phyloP scores from a whole-genome alignment of 2,113 vertebrate genomes.

The Tyrannus savana region DNA sequence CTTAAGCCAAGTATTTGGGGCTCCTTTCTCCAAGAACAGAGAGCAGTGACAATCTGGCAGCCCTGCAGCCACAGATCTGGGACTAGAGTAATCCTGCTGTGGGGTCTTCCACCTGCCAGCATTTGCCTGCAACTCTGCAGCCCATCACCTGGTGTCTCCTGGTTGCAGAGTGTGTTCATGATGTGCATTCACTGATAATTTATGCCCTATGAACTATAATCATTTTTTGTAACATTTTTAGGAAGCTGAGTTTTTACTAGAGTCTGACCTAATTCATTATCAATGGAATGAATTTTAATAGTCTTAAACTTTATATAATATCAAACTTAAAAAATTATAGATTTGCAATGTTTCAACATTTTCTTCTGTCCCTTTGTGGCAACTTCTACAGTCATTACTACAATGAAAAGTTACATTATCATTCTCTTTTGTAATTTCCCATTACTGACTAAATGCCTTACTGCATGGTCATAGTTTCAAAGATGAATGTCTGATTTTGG shows the following conservation, averaged over 20 bases:
- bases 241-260: not conserved
- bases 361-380: not conserved
- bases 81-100: rapidly evolving
- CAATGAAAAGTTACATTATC: not conserved
- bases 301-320: not conserved
- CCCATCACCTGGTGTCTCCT: not conserved
- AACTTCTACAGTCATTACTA: not conserved
- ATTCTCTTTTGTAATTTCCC: not conserved
- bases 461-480: not conserved
- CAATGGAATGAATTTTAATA: not conserved
- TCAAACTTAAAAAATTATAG: not conserved
- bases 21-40: not conserved
- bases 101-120: not conserved
- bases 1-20: not conserved
- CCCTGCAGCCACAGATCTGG: not conserved
- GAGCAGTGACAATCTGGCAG: not conserved
- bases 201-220: not conserved
- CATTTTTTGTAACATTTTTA: not conserved
- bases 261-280: not conserved
- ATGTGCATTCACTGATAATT: not conserved
- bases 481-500: not conserved
- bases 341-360: not conserved
- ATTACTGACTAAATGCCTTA: not conserved
- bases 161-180: not conserved
- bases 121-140: not conserved